Evolutionary conservation across 1,140 invertebrate genomes (phyloP), one percentile per base, ranked within the genome.

Genomic region (Pseudomyrmex pallidus): DNA sequence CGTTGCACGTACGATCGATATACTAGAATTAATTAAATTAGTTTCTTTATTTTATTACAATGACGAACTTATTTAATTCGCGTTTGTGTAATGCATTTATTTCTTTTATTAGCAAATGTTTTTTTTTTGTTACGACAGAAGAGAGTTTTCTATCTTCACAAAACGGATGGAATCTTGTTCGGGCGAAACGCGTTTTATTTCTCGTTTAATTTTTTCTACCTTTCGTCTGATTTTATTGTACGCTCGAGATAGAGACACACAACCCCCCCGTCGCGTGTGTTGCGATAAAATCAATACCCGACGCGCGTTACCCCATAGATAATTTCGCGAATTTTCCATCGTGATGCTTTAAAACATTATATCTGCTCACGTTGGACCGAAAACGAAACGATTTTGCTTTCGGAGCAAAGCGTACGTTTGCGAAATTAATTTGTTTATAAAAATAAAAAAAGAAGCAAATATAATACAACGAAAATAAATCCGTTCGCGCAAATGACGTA

Each of bases 261-360:
- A 64, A n/a, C n/a, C n/a, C 3, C 82, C 67, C 5, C 35, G 35
- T 35, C 35, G 35, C 35, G 35, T 35, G 61, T 85, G 73, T 64
- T 57, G 83, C 59, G 35, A 76, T 85, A 80, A 88, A 88, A 78
- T 89, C 74, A 83, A 83, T 89, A 87, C 50, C 63, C 72, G 67
- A 78, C 61, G 76, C 35, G 52, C 50, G 72, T 72, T 20, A 54
- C 48, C 44, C 54, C 76, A 82, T 82, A 74, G 57, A 82, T 83
- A 83, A 46, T 17, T 64, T 22, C 13, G 5, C 22, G 22, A 13
- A 22, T 84, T 52, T 68, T 54, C 2, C 25, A 13, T 72, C 9
- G 9, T 1, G n/a, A 25, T 63, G 10, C 50, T 17, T 15, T 13
- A 20, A 68, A 78, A 70, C 35, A 35, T 35, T 35, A 35, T 35